Evolutionary conservation across 2,797 vertebrate species (phyloP).

Genomic region (Staurois parvus): DNA sequence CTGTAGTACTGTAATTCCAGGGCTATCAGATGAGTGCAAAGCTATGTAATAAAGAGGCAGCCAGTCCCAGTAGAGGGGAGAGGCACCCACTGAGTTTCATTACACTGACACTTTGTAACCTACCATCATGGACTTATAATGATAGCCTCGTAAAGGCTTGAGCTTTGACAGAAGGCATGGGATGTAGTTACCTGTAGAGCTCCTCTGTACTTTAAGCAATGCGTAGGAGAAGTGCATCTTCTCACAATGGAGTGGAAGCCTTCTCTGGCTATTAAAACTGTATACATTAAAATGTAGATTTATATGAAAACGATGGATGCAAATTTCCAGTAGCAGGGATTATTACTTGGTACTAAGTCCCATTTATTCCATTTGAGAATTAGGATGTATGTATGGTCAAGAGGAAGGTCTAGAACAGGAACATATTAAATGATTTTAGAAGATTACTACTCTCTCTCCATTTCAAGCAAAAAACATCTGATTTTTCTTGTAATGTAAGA

Average conservation of each 20-base stretch:
- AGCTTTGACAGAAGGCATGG: slow-evolving; percentile 11
- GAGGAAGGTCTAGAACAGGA: too few relatives aligned
- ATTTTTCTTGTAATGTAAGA: too few relatives aligned
- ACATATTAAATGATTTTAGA: too few relatives aligned
- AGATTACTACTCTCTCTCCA: too few relatives aligned
- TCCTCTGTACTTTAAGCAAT: not conserved
- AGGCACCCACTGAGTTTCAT: slow-evolving; percentile 29
- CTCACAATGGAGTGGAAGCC: not conserved
- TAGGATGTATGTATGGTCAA: too few relatives aligned
- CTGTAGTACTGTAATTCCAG: slow-evolving; percentile 1
- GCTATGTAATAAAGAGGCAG: slow-evolving; percentile 25
- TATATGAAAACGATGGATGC: not conserved
- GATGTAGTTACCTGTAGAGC: not conserved
- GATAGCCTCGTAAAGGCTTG: slow-evolving; percentile 8
- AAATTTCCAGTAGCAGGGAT: not conserved
- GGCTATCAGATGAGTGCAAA: slow-evolving; percentile 4
- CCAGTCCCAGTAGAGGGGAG: slow-evolving; percentile 18
- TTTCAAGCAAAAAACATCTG: too few relatives aligned
- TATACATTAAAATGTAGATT: not conserved
- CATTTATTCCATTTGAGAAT: too few relatives aligned
- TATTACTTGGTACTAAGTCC: not conserved
- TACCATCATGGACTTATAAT: slow-evolving; percentile 25
- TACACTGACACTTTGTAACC: slow-evolving; percentile 22
- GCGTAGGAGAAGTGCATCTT: not conserved
- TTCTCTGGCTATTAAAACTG: not conserved